phyloP scores from a whole-genome alignment of 2,113 vertebrate genomes.

The Thunnus thynnus region DNA sequence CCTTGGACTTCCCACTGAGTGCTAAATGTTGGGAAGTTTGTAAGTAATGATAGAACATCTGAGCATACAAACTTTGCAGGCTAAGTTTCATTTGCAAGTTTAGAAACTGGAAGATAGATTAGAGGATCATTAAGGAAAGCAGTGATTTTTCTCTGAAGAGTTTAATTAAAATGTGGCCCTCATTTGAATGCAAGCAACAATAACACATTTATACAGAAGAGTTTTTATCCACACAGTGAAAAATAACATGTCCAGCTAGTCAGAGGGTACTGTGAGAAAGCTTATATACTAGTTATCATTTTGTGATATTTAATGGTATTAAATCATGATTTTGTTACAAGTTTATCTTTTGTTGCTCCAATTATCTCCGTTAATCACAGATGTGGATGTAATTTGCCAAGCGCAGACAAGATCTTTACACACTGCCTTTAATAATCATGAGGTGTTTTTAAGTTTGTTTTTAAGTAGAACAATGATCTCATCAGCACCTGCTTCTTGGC shows the following conservation, averaged over 20 bases:
- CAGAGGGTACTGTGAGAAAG: slow-evolving; percentile 9
- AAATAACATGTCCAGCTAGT: slow-evolving; percentile 18
- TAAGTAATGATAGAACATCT: slow-evolving; percentile 46
- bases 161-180: slow-evolving; percentile 33
- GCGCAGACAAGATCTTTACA: not conserved
- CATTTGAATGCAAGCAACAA: slow-evolving; percentile 38
- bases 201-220: slow-evolving; percentile 21
- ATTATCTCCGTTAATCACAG: slow-evolving; percentile 27
- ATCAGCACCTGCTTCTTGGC: slow-evolving; percentile 19
- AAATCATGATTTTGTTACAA: slow-evolving; percentile 1
- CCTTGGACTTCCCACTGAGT: slow-evolving; percentile 55
- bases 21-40: slow-evolving; percentile 48
- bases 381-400: not conserved
- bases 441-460: not conserved
- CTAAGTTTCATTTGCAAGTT: slow-evolving; percentile 32
- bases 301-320: not conserved
- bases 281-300: slow-evolving; percentile 5
- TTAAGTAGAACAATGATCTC: slow-evolving; percentile 25
- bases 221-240: slow-evolving; percentile 35
- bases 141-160: slow-evolving; percentile 32
- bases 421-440: slow-evolving; percentile 25
- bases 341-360: slow-evolving; percentile 6
- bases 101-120: slow-evolving; percentile 23
- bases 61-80: slow-evolving; percentile 25
- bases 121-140: slow-evolving; percentile 19